Base-by-base conservation (phyloP, 2,797 vertebrate genomes). In the Pseudochirops corinnae region DNA sequence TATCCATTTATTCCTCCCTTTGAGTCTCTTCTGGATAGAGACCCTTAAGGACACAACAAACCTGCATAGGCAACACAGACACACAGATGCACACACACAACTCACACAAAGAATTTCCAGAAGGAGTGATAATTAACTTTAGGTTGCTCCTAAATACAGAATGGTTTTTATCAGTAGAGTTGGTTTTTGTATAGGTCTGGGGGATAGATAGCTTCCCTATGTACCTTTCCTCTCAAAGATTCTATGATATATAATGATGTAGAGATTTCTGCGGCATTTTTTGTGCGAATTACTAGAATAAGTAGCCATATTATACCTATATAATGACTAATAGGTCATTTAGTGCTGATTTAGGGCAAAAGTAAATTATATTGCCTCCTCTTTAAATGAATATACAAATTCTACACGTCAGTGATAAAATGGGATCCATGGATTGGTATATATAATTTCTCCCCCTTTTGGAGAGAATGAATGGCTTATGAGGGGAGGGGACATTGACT, bases 301-400 rank as follows among this genome's bases (percentile, higher is more conserved):
- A 98, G 98, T 95, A 98, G 96, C 95, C 97, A 98, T 96, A 96
- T 96, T 93, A 97, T 95, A 98, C 93, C 95, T 97, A 95, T 98
- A 96, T 97, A 98, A 98, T 98, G 97, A 96, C 93, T 98, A 98
- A 97, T 97, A 90, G 97, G 97, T 97, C 98, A 98, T 97, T 98
- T 98, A 98, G 98, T 97, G 97, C 95, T 46, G 96, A 98, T 97
- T 96, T 92, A 95, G 94, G 97, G 95, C 96, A 97, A 90, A 92
- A 94, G 90, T 96, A 98, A 98, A 98, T 98, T 97, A 95, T 96
- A 97, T 94, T 98, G 93, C 87, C 57, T 95, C 96, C 93, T 95
- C 97, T 98, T 98, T 95, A 98, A 98, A 98, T 97, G 97, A 98
- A 96, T 97, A 97, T 98, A 98, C 39, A 52, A 96, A 98, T 98